Evolutionary conservation across 2,113 vertebrate species (phyloP).

Genomic region (Diadophis punctatus): DNA sequence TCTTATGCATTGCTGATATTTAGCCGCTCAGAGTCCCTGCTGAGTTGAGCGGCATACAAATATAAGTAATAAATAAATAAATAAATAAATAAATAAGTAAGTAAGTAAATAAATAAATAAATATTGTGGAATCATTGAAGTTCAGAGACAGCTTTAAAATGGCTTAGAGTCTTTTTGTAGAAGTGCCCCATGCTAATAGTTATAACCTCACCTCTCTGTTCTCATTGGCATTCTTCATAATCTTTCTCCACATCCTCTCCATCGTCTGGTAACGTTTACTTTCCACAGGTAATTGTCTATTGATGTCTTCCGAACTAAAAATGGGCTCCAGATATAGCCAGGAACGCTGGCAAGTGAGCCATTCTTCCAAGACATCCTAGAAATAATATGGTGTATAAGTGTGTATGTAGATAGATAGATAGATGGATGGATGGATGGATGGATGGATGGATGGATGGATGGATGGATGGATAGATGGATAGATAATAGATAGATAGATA

Average conservation of each 20-base stretch:
- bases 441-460: background rate
- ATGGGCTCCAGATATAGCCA: slow-evolving; percentile 93
- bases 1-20: background rate
- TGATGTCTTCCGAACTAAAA: slow-evolving; percentile 91
- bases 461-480: background rate
- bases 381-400: background rate
- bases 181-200: background rate
- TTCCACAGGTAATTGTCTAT: slow-evolving; percentile 81
- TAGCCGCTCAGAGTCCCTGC: too few relatives aligned
- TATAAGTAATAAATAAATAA: too few relatives aligned
- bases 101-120: too few relatives aligned
- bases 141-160: background rate
- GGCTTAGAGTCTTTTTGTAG: background rate
- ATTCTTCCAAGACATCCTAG: slow-evolving; percentile 90
- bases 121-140: background rate
- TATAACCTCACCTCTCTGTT: slow-evolving; percentile 74
- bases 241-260: slow-evolving; percentile 79
- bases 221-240: slow-evolving; percentile 80
- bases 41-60: too few relatives aligned
- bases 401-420: background rate
- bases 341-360: slow-evolving; percentile 84
- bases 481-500: background rate
- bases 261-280: slow-evolving; percentile 79
- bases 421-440: background rate
- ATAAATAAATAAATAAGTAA: too few relatives aligned